Evolutionary conservation across 2,797 vertebrate species (phyloP).

Genomic region (Anolis apletophallus): DNA sequence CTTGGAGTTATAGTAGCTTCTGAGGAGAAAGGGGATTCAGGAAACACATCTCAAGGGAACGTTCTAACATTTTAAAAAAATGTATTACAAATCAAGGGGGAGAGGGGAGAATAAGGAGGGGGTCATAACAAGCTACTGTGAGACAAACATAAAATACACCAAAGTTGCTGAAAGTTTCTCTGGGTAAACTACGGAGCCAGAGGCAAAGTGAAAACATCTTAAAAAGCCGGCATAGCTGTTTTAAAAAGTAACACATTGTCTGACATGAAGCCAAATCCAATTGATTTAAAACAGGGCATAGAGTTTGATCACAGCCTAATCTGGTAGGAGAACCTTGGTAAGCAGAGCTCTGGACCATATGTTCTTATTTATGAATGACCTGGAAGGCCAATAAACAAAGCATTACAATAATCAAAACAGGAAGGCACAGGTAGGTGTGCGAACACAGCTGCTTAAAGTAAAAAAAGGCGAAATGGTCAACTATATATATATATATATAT

Average conservation of each 20-base stretch:
- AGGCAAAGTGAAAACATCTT: constrained; percentile 56
- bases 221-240: constrained; percentile 50
- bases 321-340: constrained; percentile 49
- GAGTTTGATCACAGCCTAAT: constrained; percentile 26
- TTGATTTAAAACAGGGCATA: constrained; percentile 61
- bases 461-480: background rate
- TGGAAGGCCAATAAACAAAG: constrained; percentile 46
- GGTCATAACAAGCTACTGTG: background rate
- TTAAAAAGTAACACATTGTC: constrained; percentile 56
- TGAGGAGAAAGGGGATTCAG: constrained; percentile 47
- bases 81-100: background rate
- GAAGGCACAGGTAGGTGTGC: constrained; percentile 26
- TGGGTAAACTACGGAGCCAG: constrained; percentile 30
- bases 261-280: constrained; percentile 55
- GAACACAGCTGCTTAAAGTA: constrained; percentile 27
- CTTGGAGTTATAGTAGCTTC: constrained; percentile 66
- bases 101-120: background rate
- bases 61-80: constrained; percentile 34
- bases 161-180: constrained; percentile 26
- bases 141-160: background rate
- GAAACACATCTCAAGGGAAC: constrained; percentile 55
- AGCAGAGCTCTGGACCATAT: background rate
- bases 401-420: constrained; percentile 19
- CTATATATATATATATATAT: background rate
- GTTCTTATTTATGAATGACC: constrained; percentile 40